phyloP scores from a whole-genome alignment of 2,888 invertebrate species.

The Bembecia ichneumoniformis region DNA sequence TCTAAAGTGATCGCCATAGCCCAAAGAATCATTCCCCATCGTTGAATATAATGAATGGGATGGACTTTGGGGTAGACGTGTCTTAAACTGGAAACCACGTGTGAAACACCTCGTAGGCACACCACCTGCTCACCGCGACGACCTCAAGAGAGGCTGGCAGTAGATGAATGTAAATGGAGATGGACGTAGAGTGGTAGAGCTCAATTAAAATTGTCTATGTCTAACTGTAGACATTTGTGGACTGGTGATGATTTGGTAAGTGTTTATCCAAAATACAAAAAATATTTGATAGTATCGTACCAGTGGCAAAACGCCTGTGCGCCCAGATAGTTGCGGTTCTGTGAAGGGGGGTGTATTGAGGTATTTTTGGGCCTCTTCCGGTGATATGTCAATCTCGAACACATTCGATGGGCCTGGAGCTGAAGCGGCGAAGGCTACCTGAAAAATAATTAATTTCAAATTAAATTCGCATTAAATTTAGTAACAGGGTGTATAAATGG shows the following conservation, averaged over 20 bases:
- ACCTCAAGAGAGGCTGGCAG: too few species aligned
- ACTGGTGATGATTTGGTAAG: background rate
- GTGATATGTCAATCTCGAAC: conserved; percentile 51
- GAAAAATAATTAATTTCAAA: conserved; percentile 9
- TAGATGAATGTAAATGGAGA: background rate
- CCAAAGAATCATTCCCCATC: too few species aligned
- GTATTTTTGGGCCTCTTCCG: conserved; percentile 59
- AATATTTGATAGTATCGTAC: conserved; percentile 20
- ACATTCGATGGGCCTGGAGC: conserved; percentile 38
- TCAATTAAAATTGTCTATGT: background rate
- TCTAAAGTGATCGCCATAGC: too few species aligned
- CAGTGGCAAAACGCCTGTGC: conserved; percentile 45
- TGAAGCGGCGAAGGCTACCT: conserved; percentile 38
- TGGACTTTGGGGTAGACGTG: background rate
- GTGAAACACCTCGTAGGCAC: background rate
- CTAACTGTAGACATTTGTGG: background rate
- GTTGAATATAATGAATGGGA: too few species aligned
- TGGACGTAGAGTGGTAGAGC: background rate
- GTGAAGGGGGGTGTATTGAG: conserved; percentile 50
- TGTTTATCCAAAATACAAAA: background rate
- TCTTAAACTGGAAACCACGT: background rate
- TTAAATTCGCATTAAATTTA: too few species aligned
- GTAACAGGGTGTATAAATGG: too few species aligned
- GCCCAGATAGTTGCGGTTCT: conserved; percentile 43
- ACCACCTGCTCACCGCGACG: background rate